Conservation (phyloP, 2,113 vertebrate genomes). For the Tiliqua scincoides region DNA sequence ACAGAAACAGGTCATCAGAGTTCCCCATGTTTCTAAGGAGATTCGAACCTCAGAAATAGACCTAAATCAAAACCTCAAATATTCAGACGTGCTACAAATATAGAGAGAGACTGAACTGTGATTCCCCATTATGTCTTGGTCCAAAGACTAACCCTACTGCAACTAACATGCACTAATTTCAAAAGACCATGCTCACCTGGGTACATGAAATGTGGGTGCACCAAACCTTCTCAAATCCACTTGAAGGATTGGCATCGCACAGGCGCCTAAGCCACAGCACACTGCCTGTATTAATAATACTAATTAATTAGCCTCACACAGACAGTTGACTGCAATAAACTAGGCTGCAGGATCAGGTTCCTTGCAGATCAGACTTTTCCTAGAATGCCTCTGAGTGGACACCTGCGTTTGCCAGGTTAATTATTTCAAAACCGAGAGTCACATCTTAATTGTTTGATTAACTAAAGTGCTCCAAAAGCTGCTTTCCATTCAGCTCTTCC, state of each 20-base stretch:
- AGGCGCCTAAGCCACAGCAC: neutral
- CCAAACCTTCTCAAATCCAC: neutral
- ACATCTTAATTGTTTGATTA: neutral
- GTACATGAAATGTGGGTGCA: neutral
- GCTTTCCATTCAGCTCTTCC: neutral
- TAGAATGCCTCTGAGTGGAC: neutral
- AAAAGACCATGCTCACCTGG: neutral
- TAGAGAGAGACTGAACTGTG: neutral
- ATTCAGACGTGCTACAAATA: neutral
- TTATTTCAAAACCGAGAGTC: neutral
- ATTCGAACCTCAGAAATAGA: neutral
- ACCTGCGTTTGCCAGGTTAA: neutral
- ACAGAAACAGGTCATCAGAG: neutral
- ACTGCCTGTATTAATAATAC: neutral
- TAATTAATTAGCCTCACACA: slow-evolving; percentile 2
- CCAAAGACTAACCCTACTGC: neutral
- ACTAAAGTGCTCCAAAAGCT: neutral
- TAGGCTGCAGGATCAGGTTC: neutral
- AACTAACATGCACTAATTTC: neutral
- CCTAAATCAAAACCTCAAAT: neutral
- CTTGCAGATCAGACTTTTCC: neutral
- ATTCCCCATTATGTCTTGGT: too few relatives aligned
- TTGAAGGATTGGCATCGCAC: neutral
- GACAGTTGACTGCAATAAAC: neutral
- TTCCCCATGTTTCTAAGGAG: neutral